These are phyloP conservation scores for Formicarius rufipectus DNA, from an alignment of 2,113 vertebrate species.

Conservation along the genomic window DNA sequence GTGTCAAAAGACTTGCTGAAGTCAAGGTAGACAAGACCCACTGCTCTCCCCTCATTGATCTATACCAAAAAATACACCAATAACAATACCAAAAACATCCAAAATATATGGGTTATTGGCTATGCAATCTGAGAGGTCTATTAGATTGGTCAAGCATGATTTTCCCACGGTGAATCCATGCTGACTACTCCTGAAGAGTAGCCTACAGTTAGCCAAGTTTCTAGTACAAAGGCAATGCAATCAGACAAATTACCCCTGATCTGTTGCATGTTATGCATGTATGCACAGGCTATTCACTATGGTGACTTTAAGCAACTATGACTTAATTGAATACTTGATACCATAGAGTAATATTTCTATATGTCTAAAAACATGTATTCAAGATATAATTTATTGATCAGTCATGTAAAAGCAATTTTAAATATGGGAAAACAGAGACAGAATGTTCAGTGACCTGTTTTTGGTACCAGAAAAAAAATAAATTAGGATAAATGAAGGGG, in stretches of 20 bases:
- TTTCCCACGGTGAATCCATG: not conserved
- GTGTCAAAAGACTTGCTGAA: not conserved
- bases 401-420: not conserved
- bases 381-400: not conserved
- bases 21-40: not conserved
- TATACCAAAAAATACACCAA: too few relatives aligned
- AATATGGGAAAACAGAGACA: not conserved
- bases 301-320: not conserved
- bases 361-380: not conserved
- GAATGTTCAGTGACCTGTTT: not conserved
- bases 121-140: too few relatives aligned
- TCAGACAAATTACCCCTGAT: not conserved
- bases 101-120: too few relatives aligned
- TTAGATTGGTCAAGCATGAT: not conserved
- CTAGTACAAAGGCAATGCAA: not conserved
- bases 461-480: not conserved
- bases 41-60: rapidly evolving
- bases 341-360: not conserved
- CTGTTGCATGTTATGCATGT: not conserved
- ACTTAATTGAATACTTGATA: not conserved
- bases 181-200: not conserved
- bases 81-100: too few relatives aligned
- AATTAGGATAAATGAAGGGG: not conserved
- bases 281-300: not conserved
- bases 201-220: not conserved